These are phyloP conservation scores for Rotaria macrura DNA, from an alignment of 2,888 invertebrate species.

Conservation along the genomic window DNA sequence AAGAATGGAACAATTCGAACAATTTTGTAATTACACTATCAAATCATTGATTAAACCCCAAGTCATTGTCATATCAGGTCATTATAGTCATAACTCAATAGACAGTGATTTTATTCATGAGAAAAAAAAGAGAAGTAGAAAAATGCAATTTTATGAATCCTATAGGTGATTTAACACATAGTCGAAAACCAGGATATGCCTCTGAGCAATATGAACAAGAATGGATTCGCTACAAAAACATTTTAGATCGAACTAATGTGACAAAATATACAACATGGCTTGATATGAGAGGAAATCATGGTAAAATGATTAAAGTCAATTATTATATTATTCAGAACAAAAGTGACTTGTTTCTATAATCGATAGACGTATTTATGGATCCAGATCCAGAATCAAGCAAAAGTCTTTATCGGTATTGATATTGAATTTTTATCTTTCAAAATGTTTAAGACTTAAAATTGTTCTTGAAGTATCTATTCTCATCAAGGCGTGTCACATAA, in stretches of 20 bases:
- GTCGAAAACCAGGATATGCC: slow-evolving; percentile 50
- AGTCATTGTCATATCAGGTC: not conserved
- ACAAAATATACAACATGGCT: slow-evolving; percentile 66
- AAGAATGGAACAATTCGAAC: not conserved
- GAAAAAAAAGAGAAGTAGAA: not conserved
- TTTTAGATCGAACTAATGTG: slow-evolving; percentile 61
- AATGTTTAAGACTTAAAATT: not conserved
- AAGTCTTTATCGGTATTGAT: slow-evolving; percentile 24
- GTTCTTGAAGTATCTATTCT: slow-evolving; percentile 59
- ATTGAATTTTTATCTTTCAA: too few species aligned
- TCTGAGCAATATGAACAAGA: slow-evolving; percentile 70
- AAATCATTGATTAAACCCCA: not conserved
- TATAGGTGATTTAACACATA: slow-evolving; percentile 11
- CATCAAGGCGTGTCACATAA: slow-evolving; percentile 63
- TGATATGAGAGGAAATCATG: slow-evolving; percentile 82
- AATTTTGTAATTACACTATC: not conserved
- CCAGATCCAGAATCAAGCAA: not conserved
- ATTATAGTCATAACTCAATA: not conserved
- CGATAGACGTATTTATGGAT: slow-evolving; percentile 29
- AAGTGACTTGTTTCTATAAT: not conserved
- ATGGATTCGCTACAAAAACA: slow-evolving; percentile 67
- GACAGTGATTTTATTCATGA: not conserved
- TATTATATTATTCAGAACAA: not conserved
- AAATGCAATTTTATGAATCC: too few species aligned
- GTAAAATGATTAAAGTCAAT: slow-evolving; percentile 52